phyloP scores from a whole-genome alignment of 2,113 vertebrate species.

The Mesitornis unicolor region DNA sequence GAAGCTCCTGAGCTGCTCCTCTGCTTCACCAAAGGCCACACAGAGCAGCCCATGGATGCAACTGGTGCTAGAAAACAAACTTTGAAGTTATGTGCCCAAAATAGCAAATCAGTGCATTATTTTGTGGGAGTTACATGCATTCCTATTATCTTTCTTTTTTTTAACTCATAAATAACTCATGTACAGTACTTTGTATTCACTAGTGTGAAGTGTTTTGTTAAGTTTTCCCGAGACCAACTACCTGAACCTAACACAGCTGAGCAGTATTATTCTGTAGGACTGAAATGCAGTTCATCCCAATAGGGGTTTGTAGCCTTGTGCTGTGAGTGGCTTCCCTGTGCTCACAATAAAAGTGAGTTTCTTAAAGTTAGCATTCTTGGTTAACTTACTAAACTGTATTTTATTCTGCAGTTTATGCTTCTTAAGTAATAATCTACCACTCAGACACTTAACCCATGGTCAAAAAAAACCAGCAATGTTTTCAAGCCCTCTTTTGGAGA shows the following conservation, averaged over 20 bases:
- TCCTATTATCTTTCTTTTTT: background rate
- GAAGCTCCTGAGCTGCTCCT: background rate
- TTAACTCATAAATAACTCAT: background rate
- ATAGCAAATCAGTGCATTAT: background rate
- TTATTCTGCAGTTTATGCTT: background rate
- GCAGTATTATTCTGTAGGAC: background rate
- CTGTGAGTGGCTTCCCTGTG: background rate
- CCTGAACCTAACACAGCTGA: background rate
- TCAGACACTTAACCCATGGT: background rate
- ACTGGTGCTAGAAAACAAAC: background rate
- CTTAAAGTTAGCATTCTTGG: background rate
- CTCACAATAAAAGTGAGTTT: background rate
- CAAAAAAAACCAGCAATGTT: background rate
- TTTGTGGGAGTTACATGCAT: background rate
- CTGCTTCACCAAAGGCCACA: background rate
- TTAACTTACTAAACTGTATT: background rate
- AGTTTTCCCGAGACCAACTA: no score
- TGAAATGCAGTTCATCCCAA: background rate
- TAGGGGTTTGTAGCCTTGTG: background rate
- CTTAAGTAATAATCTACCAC: background rate
- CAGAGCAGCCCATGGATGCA: background rate
- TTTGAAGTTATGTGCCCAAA: background rate
- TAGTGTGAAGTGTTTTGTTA: background rate
- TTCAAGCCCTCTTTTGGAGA: background rate
- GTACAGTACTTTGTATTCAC: background rate